These are phyloP conservation scores for Thalpophila matura DNA, from an alignment of 2,888 invertebrate species.

Conservation along the genomic window DNA sequence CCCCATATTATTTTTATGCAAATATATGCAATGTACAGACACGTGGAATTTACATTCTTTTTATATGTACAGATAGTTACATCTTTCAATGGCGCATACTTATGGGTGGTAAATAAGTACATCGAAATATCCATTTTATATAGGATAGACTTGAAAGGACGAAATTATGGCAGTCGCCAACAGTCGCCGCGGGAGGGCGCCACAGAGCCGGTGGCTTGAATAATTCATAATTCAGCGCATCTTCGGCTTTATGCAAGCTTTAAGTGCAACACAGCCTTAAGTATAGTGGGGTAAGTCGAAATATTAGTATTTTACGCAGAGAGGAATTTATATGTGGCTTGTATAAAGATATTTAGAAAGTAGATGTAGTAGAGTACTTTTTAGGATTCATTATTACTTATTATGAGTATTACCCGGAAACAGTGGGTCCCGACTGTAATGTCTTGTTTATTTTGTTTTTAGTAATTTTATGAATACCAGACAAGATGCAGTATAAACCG, in stretches of 20 bases:
- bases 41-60: too few species aligned
- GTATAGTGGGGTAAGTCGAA: background rate
- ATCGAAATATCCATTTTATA: conserved; percentile 10
- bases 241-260: conserved; percentile 55
- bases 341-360: background rate
- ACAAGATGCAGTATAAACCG: too few species aligned
- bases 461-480: too few species aligned
- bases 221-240: conserved; percentile 72
- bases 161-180: conserved; percentile 58
- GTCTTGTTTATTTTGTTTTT: too few species aligned
- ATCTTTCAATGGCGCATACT: too few species aligned
- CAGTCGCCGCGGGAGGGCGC: conserved; percentile 36
- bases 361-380: background rate
- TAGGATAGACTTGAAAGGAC: conserved; percentile 46
- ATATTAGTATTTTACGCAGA: conserved; percentile 18
- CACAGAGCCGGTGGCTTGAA: conserved; percentile 60
- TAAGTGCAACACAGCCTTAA: conserved; percentile 24
- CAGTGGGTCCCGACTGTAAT: too few species aligned
- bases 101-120: conserved; percentile 34
- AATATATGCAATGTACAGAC: too few species aligned
- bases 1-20: too few species aligned
- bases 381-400: too few species aligned
- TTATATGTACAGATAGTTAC: too few species aligned
- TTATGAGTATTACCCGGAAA: too few species aligned
- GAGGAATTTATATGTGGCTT: background rate